phyloP scores from a whole-genome alignment of 2,113 vertebrate species.

The Catharus bicknelli region DNA sequence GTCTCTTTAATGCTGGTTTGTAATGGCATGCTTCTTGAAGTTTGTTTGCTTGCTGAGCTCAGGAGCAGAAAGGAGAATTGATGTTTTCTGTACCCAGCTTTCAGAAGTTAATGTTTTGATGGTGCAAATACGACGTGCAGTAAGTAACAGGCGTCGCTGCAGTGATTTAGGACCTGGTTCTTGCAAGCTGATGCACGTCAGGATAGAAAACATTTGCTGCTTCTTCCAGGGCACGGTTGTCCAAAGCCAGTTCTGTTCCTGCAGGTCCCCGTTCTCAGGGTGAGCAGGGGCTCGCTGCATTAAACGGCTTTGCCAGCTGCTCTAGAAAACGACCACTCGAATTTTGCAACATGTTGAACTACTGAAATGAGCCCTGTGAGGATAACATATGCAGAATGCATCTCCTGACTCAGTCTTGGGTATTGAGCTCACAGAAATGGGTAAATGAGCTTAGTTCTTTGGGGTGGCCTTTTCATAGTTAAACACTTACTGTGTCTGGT shows the following conservation, averaged over 20 bases:
- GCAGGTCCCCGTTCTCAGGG: neutral
- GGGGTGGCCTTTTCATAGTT: neutral
- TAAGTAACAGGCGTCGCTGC: neutral
- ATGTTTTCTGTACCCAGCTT: neutral
- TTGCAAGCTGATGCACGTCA: neutral
- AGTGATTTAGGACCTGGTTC: slow-evolving; percentile 3
- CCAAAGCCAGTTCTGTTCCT: neutral
- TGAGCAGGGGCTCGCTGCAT: neutral
- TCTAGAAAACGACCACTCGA: slow-evolving; percentile 7
- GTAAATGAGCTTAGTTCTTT: neutral
- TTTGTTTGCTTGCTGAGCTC: neutral
- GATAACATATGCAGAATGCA: neutral
- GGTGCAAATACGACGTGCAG: neutral
- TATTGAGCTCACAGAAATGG: neutral
- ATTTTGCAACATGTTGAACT: slow-evolving; percentile 22
- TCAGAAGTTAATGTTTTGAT: neutral
- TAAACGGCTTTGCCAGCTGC: slow-evolving; percentile 32
- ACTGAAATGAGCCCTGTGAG: neutral
- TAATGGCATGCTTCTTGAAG: neutral
- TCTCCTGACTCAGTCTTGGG: neutral
- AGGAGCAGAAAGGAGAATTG: neutral
- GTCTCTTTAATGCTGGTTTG: neutral
- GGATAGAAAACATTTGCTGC: neutral
- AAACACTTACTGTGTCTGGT: neutral
- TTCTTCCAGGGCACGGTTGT: rapidly evolving